Evolutionary conservation across 2,113 vertebrate species (phyloP).

Genomic region (Spheniscus mendiculus): DNA sequence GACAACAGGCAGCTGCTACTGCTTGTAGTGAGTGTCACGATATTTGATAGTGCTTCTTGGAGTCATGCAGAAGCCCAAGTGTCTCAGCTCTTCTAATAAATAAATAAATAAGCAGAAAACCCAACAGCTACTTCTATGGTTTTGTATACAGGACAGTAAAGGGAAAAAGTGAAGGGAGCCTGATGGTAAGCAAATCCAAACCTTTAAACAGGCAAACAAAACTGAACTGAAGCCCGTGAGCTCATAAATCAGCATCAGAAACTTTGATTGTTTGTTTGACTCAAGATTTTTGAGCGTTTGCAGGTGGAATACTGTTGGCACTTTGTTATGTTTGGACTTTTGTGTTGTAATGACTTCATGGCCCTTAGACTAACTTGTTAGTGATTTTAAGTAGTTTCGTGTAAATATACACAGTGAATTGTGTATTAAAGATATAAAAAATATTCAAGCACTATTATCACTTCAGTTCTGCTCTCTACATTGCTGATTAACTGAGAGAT

Average conservation of each 20-base stretch:
- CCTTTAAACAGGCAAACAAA: background rate
- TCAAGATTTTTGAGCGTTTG: background rate
- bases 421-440: background rate
- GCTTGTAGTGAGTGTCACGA: background rate
- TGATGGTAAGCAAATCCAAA: background rate
- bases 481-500: background rate
- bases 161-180: background rate
- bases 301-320: background rate
- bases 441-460: background rate
- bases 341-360: background rate
- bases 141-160: background rate
- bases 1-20: background rate
- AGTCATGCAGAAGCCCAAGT: background rate
- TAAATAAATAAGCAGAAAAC: background rate
- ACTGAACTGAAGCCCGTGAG: background rate
- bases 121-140: background rate
- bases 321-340: background rate
- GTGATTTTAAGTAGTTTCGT: background rate
- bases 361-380: background rate
- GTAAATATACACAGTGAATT: background rate
- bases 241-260: background rate
- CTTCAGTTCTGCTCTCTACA: background rate
- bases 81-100: background rate
- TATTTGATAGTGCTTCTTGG: background rate
- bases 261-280: background rate